A percentile compares a stretch with the other conserved stretches of the same genome.
These are phyloP conservation scores for Eristalis arbustorum DNA, from an alignment of 2,888 invertebrate species.

Conservation along the genomic window DNA sequence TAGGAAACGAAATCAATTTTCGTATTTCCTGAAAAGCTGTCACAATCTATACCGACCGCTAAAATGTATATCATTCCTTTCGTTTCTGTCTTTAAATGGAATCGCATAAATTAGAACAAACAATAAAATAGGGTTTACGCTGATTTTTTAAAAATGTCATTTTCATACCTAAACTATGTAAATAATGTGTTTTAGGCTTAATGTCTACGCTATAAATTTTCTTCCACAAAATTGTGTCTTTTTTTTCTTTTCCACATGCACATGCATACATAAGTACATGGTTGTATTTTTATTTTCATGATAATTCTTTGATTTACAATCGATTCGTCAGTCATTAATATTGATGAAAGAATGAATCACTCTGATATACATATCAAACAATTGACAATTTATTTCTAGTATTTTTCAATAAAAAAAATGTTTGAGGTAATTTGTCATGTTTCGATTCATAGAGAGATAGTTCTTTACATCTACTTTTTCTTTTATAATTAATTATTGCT, in stretches of 20 bases:
- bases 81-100: conserved; percentile 54
- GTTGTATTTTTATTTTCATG: not conserved
- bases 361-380: conserved; percentile 20
- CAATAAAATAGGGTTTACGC: not conserved
- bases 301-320: conserved; percentile 17
- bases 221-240: not conserved
- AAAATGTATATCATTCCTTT: conserved; percentile 5
- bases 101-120: conserved; percentile 29
- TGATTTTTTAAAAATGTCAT: not conserved
- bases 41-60: not conserved
- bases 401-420: conserved; percentile 11
- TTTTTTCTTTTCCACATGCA: not conserved
- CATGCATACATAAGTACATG: conserved; percentile 11
- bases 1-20: not conserved
- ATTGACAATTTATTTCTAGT: conserved; percentile 27
- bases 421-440: conserved; percentile 47
- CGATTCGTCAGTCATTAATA: conserved; percentile 39
- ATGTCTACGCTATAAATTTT: not conserved
- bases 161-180: not conserved
- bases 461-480: not conserved
- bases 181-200: not conserved
- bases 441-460: conserved; percentile 25
- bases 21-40: not conserved
- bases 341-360: not conserved
- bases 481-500: not conserved